Conservation (phyloP, 2,797 vertebrate species). For the Tokudaia muenninki region DNA sequence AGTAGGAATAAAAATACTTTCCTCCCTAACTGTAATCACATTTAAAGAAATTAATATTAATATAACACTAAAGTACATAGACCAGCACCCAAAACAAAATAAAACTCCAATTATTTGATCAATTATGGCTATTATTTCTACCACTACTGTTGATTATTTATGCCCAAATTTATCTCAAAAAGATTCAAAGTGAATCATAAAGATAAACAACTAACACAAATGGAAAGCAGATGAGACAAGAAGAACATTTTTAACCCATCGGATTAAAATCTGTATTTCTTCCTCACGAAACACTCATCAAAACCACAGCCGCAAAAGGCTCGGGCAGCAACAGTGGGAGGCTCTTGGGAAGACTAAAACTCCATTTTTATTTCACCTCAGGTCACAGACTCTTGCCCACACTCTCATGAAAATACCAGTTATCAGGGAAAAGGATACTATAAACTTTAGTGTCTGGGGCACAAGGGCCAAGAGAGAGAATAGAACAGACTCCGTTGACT, state of each 20-base stretch:
- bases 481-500: background rate
- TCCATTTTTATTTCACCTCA: slow-evolving; percentile 78
- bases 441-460: slow-evolving; percentile 72
- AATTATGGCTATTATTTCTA: background rate
- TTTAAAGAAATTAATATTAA: slow-evolving; percentile 16
- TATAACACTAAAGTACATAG: background rate
- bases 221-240: slow-evolving; percentile 7
- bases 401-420: slow-evolving; percentile 77
- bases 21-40: background rate
- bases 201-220: slow-evolving; percentile 7
- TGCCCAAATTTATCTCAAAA: background rate
- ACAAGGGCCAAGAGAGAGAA: slow-evolving; percentile 27
- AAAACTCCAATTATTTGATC: background rate
- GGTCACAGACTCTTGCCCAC: slow-evolving; percentile 72
- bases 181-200: slow-evolving; percentile 12
- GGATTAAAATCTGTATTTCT: slow-evolving; percentile 61
- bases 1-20: background rate
- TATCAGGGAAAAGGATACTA: slow-evolving; percentile 72
- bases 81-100: slow-evolving; percentile 16
- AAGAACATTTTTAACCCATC: slow-evolving; percentile 40
- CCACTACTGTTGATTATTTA: background rate
- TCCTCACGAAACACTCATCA: slow-evolving; percentile 63
- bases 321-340: slow-evolving; percentile 49
- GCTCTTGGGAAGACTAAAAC: slow-evolving; percentile 65
- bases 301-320: slow-evolving; percentile 57